Percentiles rank a stretch among this genome's conserved stretches.
These are phyloP conservation scores for Megaceryle alcyon DNA, from an alignment of 2,797 vertebrate species.

Conservation along the genomic window DNA sequence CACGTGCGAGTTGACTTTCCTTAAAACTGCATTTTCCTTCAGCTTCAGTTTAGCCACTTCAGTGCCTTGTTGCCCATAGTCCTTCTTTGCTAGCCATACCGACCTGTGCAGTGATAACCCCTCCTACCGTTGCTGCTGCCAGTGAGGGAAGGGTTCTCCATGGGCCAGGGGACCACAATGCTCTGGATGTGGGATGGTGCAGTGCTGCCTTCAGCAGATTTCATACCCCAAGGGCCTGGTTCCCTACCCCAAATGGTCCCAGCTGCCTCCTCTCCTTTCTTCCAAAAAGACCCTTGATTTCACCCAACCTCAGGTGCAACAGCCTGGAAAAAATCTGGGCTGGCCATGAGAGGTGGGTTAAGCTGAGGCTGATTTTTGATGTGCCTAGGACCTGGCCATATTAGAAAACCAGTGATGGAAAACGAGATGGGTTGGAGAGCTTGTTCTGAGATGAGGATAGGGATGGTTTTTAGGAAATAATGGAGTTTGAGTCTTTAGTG, in stretches of 20 bases:
- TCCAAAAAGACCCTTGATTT: not conserved
- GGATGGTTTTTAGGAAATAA: not conserved
- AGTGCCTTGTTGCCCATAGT: rapidly evolving
- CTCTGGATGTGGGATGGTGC: not conserved
- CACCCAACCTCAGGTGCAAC: too few relatives aligned
- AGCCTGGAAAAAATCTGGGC: not conserved
- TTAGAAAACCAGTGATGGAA: not conserved
- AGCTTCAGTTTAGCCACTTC: not conserved
- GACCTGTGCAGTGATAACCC: rapidly evolving
- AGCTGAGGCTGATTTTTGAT: not conserved
- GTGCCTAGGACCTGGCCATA: not conserved
- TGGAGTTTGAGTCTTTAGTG: not conserved
- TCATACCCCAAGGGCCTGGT: too few relatives aligned
- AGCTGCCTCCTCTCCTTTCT: not conserved
- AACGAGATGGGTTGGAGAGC: not conserved
- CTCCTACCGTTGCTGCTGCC: rapidly evolving
- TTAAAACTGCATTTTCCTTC: not conserved
- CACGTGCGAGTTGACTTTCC: not conserved
- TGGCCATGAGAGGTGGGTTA: not conserved
- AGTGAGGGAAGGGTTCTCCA: not conserved
- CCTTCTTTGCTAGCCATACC: not conserved
- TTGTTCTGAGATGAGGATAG: not conserved
- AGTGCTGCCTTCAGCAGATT: not conserved
- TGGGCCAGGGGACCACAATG: rapidly evolving
- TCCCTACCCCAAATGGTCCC: not conserved